These are phyloP conservation scores for Kryptolebias marmoratus DNA, from an alignment of 2,113 vertebrate genomes.

Conservation along the genomic window DNA sequence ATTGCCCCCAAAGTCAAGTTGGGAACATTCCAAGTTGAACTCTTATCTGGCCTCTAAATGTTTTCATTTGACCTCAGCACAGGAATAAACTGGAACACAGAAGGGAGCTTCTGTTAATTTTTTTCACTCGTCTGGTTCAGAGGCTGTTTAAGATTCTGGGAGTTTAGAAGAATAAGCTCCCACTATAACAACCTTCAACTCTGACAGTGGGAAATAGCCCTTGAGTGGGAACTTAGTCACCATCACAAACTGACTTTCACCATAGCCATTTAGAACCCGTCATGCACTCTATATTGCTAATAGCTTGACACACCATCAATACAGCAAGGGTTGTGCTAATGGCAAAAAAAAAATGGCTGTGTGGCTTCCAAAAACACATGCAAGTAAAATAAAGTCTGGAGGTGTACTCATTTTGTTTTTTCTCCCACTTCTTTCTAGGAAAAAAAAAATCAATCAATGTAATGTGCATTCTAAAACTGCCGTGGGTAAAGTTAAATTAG, in stretches of 20 bases:
- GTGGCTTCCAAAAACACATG: constrained; percentile 27
- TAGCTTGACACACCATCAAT: constrained; percentile 67
- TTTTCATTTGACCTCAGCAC: background rate
- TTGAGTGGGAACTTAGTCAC: constrained; percentile 50
- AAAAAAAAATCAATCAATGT: constrained; percentile 37
- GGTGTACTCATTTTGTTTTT: background rate
- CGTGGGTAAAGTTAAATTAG: constrained; percentile 27
- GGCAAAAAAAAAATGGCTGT: constrained; percentile 36
- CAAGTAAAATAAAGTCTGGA: constrained; percentile 9
- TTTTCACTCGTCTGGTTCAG: background rate
- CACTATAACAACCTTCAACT: constrained; percentile 52
- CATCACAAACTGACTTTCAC: constrained; percentile 38
- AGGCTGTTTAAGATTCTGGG: constrained; percentile 13
- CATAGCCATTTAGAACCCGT: constrained; percentile 48
- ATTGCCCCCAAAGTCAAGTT: too few species aligned
- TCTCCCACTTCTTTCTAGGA: background rate
- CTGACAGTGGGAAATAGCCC: constrained; percentile 55
- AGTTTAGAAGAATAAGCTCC: constrained; percentile 44
- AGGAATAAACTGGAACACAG: background rate
- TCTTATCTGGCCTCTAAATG: background rate
- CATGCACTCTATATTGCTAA: constrained; percentile 23
- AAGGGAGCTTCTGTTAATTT: background rate
- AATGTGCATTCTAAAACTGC: constrained; percentile 12
- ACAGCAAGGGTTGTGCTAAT: constrained; percentile 62
- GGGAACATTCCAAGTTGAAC: background rate